Base-by-base conservation (phyloP, 1,140 invertebrate genomes). In the Lepidostoma basale region DNA sequence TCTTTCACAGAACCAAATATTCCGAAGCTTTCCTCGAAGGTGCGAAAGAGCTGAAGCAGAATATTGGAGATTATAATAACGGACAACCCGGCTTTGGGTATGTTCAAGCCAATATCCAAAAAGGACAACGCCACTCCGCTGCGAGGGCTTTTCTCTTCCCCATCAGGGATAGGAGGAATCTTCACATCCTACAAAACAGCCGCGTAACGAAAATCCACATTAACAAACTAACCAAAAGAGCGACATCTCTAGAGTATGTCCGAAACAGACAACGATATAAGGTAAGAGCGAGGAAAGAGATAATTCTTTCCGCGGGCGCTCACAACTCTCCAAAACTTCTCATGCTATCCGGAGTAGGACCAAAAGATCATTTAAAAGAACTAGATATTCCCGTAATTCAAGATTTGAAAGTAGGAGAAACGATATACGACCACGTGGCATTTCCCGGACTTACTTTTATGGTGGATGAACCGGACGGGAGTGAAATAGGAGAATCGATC, bases 261-360 rank as follows among this genome's bases (percentile, higher is more conserved):
- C 81, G 82, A 44, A 78, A 84, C 28, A 79, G 78, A 25, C 77
- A 75, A 23, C 54, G 69, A 2, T 83, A 81, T 54, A 77, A 76
- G 30, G 83, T 86, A 4, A 79, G 78, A 62, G 88, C 88, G 0
- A 80, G 76, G n/a, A 90, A 87, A 72, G 91, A 92, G 78, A 85
- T 90, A 0, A 88, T 90, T 30, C 68, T 90, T 6, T 88, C 89
- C 30, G 90, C 89, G 8, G 93, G 92, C 0, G 83, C 91, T 0
- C 88, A 94, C 30, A 90, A 90, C 75, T 90, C 91, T 0, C 90
- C 92, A 0, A 91, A 94, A 77, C 72, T 95, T 6, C 77, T 95
- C 23, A 92, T 93, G 88, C 80, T 94, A 0, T 92, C 90, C 1
- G 93, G 93, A 0, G 83, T 95, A 5, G 93, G 92, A 0, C 90